A percentile compares a stretch with the other conserved stretches of the same genome.
phyloP scores from a whole-genome alignment of 2,797 vertebrate genomes.

The Cuniculus paca region DNA sequence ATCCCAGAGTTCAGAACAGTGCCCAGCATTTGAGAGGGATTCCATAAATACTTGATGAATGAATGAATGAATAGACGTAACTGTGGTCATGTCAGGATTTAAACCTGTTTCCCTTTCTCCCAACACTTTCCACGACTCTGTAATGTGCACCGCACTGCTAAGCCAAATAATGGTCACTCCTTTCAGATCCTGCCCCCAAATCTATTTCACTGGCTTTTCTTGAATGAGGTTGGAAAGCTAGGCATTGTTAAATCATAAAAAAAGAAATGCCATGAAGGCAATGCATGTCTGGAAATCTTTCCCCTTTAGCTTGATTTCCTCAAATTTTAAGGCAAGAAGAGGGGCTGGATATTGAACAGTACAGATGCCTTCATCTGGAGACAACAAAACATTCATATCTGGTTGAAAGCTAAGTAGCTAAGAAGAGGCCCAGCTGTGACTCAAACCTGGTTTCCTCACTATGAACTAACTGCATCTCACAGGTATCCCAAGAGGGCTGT shows the following conservation, averaged over 20 bases:
- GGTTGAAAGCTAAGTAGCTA: not conserved
- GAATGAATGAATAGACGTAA: not conserved
- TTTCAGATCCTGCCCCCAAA: conserved; percentile 4
- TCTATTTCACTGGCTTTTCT: not conserved
- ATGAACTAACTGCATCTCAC: not conserved
- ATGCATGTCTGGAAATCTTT: not conserved
- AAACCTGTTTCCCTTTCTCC: not conserved
- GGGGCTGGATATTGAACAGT: not conserved
- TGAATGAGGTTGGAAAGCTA: not conserved
- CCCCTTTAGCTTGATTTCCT: not conserved
- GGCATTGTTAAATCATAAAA: not conserved
- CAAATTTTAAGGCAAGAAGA: conserved; percentile 30
- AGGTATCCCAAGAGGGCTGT: not conserved
- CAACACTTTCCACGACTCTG: not conserved
- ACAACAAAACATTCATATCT: not conserved
- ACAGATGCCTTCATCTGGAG: not conserved
- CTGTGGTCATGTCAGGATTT: not conserved
- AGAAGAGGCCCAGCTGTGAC: not conserved
- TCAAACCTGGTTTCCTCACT: not conserved
- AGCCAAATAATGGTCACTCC: not conserved
- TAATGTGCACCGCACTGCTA: not conserved
- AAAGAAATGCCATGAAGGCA: not conserved
- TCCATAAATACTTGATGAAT: not conserved
- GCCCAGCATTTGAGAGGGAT: fast-evolving
- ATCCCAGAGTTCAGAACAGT: not conserved